Base-by-base conservation (phyloP, 1,140 invertebrate genomes). In the Lycorma delicatula region DNA sequence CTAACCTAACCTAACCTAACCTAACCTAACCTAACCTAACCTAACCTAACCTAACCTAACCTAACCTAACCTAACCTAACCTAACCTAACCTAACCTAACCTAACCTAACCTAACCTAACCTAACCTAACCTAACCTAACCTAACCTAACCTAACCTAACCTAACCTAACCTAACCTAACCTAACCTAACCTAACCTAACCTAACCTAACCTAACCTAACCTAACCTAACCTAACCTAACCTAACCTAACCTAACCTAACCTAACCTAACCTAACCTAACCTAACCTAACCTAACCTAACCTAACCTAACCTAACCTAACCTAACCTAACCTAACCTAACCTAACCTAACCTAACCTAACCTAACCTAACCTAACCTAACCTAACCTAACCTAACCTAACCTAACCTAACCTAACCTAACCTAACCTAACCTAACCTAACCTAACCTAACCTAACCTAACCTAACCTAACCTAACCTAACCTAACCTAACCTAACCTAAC, bases 181-280 rank as follows among this genome's bases (percentile, higher is more conserved):
- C 60, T 63, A 64, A 68, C 65, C 64, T 58, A 67, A 68, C 64
- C 63, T 63, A 67, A n/a, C n/a, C n/a, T n/a, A n/a, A n/a, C n/a
- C n/a, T n/a, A n/a, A n/a, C n/a, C n/a, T n/a, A n/a, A n/a, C n/a
- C n/a, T n/a, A 67, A 56, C 16, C 41, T 18, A 7, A 46, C 7
- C 41, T 65, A 62, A 66, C 65, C 63, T 63, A 59, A 64, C 53
- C 49, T 59, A 63, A 65, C 60, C 62, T 60, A 60, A 65, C 44
- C n/a, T n/a, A n/a, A n/a, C n/a, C n/a, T n/a, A n/a, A n/a, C 63
- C 63, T 59, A 66, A 62, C 61, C 62, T 55, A 66, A 67, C 62
- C 60, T 61, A 68, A 65, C 63, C 60, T 56, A 63, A 65, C 54
- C 64, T 63, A 66, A 68, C 64, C 66, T 64, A 66, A 68, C 63